A percentile compares a stretch with the other conserved stretches of the same genome.
Evolutionary conservation across 2,113 vertebrate genomes (phyloP).

Genomic region (Corythoichthys haematopterus): DNA sequence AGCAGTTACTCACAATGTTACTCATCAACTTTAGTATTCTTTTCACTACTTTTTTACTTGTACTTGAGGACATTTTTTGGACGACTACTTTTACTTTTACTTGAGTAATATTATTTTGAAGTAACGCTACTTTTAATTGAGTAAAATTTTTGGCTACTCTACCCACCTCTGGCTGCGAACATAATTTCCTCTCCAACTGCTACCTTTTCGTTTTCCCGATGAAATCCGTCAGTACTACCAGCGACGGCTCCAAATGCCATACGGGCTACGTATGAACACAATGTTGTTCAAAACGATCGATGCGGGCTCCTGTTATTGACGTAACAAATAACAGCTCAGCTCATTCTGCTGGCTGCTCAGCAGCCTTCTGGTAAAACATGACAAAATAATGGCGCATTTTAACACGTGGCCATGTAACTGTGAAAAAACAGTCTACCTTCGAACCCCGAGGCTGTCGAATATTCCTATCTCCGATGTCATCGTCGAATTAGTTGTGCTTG

Average conservation of each 20-base stretch:
- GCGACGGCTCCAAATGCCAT: conserved; percentile 22
- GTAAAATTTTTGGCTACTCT: too few species aligned
- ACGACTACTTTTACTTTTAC: background rate
- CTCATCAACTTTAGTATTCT: too few species aligned
- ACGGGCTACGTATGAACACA: conserved; percentile 21
- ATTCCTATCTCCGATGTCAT: conserved; percentile 32
- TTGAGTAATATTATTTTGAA: too few species aligned
- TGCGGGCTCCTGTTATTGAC: conserved; percentile 11
- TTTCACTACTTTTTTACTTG: too few species aligned
- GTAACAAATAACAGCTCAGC: conserved; percentile 22
- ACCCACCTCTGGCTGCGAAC: background rate
- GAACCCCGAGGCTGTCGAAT: conserved; percentile 11
- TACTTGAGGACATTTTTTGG: too few species aligned
- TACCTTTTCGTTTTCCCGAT: background rate
- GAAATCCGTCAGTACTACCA: conserved; percentile 21
- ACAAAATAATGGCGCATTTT: conserved; percentile 1
- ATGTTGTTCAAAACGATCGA: conserved; percentile 29
- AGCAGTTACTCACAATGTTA: too few species aligned
- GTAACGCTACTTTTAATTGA: too few species aligned
- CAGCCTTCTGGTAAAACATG: conserved; percentile 14
- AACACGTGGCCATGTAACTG: background rate
- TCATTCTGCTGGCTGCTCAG: conserved; percentile 2
- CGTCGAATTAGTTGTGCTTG: conserved; percentile 33
- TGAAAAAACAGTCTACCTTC: background rate
- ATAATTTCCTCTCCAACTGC: background rate